A percentile compares a stretch with the other conserved stretches of the same genome.
phyloP scores from a whole-genome alignment of 2,797 vertebrate species.

The Danio albolineatus region DNA sequence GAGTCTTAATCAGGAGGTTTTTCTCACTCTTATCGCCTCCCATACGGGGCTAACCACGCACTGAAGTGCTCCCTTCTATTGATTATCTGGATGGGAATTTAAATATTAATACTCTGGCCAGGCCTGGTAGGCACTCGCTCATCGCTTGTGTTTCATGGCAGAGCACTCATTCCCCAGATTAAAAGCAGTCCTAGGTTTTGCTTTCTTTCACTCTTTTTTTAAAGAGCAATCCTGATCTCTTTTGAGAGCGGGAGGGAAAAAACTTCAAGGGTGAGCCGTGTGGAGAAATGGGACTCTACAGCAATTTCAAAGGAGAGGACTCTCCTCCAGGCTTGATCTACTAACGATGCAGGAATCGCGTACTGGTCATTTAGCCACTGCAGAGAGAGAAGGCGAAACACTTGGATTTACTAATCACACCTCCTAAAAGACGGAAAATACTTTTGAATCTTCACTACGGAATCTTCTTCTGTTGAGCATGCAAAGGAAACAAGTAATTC shows the following conservation, averaged over 20 bases:
- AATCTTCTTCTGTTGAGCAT: neutral
- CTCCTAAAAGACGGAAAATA: neutral
- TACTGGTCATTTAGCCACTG: conserved; percentile 72
- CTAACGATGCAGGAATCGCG: conserved; percentile 74
- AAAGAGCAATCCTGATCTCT: conserved; percentile 68
- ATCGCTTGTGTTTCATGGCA: conserved; percentile 81
- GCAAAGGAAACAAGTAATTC: neutral
- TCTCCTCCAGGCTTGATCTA: conserved; percentile 71
- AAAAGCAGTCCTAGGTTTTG: conserved; percentile 77
- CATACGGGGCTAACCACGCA: conserved; percentile 85
- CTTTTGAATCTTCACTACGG: neutral
- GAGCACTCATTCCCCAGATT: conserved; percentile 87
- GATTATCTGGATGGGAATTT: conserved; percentile 86
- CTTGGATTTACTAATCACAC: conserved; percentile 11
- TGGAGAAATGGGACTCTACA: conserved; percentile 73
- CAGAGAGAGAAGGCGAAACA: conserved; percentile 53
- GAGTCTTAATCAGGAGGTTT: conserved; percentile 92
- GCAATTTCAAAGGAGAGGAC: conserved; percentile 76
- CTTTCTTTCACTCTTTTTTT: conserved; percentile 52
- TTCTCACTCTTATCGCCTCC: conserved; percentile 92
- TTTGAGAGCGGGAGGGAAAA: conserved; percentile 73
- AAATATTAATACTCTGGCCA: conserved; percentile 86
- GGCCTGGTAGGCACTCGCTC: conserved; percentile 80
- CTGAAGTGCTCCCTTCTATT: conserved; percentile 86
- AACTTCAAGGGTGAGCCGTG: conserved; percentile 80